phyloP scores from a whole-genome alignment of 2,113 vertebrate genomes.

The Clupea harengus region DNA sequence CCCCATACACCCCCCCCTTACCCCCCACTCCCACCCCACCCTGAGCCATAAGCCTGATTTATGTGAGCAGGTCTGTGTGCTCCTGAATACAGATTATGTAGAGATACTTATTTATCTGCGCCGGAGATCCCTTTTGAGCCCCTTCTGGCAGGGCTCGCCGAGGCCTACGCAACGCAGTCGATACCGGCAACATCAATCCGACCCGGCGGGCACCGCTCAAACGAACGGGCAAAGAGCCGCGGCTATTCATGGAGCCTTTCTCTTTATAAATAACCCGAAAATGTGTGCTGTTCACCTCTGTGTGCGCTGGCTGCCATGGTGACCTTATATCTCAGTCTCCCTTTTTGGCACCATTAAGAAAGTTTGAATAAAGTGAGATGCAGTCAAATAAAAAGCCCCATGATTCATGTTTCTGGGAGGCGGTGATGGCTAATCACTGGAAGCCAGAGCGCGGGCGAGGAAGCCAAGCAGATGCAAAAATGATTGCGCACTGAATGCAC shows the following conservation, averaged over 20 bases:
- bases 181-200: neutral
- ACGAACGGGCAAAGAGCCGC: neutral
- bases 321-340: neutral
- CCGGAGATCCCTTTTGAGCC: neutral
- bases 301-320: neutral
- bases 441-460: neutral
- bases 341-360: neutral
- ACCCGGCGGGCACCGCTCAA: neutral
- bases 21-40: neutral
- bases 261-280: neutral
- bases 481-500: neutral
- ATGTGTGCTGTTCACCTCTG: neutral
- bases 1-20: neutral
- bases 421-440: neutral
- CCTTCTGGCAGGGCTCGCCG: neutral
- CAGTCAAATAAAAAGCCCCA: neutral
- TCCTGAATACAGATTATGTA: slow-evolving; percentile 13
- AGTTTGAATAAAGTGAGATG: neutral
- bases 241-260: neutral
- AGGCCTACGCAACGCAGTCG: neutral
- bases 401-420: neutral
- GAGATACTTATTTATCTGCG: neutral
- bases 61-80: neutral
- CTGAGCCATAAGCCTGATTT: neutral
- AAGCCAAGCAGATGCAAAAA: neutral